phyloP scores from a whole-genome alignment of 2,888 invertebrate species.

The Marronus borbonicus region DNA sequence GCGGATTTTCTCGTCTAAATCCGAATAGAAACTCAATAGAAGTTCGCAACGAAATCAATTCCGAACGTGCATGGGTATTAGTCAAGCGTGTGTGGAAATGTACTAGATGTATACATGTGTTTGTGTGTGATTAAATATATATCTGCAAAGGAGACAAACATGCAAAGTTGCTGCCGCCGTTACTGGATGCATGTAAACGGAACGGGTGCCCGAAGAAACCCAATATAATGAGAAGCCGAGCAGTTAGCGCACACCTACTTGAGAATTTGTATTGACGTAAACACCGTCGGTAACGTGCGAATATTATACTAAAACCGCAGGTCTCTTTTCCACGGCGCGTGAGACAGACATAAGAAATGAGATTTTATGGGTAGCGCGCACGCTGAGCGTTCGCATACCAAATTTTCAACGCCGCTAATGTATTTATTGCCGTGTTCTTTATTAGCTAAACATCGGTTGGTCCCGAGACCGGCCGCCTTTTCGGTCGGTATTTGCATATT shows the following conservation, averaged over 20 bases:
- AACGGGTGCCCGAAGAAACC: conserved; percentile 23
- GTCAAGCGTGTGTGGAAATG: conserved; percentile 6
- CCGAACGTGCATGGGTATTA: too few relatives aligned
- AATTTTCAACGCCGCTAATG: conserved; percentile 60
- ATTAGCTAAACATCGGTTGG: conserved; percentile 54
- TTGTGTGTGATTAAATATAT: neutral
- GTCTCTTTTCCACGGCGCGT: conserved; percentile 41
- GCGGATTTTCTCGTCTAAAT: too few relatives aligned
- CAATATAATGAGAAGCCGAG: conserved; percentile 38
- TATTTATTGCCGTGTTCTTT: conserved; percentile 59
- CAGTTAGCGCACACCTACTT: conserved; percentile 51
- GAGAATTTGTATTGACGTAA: conserved; percentile 53
- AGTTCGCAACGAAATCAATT: too few relatives aligned
- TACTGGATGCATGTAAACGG: neutral
- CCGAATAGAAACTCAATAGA: too few relatives aligned
- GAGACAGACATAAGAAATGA: conserved; percentile 54
- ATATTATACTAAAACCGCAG: conserved; percentile 59
- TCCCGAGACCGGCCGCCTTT: conserved; percentile 46
- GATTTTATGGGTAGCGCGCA: conserved; percentile 57
- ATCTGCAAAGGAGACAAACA: conserved; percentile 23
- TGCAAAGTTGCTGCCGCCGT: conserved; percentile 25
- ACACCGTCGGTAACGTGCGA: conserved; percentile 56
- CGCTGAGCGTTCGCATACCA: conserved; percentile 59
- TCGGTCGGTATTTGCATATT: conserved; percentile 55
- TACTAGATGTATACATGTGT: conserved; percentile 9